phyloP scores from a whole-genome alignment of 2,797 vertebrate genomes.

The Sciurus vulgaris region DNA sequence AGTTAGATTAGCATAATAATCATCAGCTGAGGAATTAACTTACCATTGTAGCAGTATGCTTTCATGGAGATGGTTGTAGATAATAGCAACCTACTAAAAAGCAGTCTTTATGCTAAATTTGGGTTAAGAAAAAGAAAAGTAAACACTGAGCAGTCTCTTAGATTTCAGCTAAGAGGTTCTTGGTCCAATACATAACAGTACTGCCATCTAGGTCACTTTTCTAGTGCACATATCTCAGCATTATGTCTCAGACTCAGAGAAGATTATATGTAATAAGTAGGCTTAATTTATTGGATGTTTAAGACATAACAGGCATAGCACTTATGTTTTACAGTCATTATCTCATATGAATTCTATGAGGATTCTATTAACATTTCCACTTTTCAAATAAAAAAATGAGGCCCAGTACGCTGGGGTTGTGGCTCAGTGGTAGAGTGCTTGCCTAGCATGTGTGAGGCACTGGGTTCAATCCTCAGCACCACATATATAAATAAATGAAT shows the following conservation, averaged over 20 bases:
- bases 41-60: background rate
- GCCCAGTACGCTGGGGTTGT: too few species aligned
- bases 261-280: slow-evolving; percentile 12
- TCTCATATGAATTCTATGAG: background rate
- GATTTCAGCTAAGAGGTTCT: slow-evolving; percentile 8
- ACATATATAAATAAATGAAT: too few species aligned
- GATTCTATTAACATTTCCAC: background rate
- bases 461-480: too few species aligned
- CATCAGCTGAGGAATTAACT: background rate
- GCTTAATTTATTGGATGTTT: slow-evolving; percentile 38
- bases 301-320: background rate
- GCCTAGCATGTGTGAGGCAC: too few species aligned
- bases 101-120: background rate
- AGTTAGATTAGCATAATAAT: background rate
- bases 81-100: background rate
- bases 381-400: slow-evolving; percentile 1
- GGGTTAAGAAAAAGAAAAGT: background rate
- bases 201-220: background rate
- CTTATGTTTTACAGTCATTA: slow-evolving; percentile 11
- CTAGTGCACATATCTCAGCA: background rate
- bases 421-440: too few species aligned
- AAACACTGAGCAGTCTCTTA: slow-evolving; percentile 14
- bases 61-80: background rate
- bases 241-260: background rate
- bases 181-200: background rate